A percentile compares a stretch with the other conserved stretches of the same genome.
Conservation (phyloP, 2,113 vertebrate species). For the Poicephalus gulielmi region DNA sequence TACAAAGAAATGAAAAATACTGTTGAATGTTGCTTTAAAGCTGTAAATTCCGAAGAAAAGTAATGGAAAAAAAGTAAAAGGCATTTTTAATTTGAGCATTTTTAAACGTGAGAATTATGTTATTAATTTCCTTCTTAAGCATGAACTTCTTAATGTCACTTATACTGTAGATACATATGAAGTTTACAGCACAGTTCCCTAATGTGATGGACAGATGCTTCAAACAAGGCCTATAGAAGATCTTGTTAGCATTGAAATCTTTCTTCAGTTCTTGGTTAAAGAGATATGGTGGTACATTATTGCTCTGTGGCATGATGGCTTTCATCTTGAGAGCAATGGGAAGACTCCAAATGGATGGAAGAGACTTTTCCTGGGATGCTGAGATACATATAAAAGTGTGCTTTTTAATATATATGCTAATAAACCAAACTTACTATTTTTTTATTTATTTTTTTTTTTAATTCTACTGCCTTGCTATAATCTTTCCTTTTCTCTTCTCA, state of each 20-base stretch:
- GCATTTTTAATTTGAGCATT: not conserved
- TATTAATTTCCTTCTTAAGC: not conserved
- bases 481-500: not conserved
- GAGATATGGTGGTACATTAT: not conserved
- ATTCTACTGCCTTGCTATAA: not conserved
- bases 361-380: not conserved
- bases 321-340: not conserved
- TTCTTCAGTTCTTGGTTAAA: not conserved
- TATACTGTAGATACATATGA: not conserved
- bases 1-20: not conserved
- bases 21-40: not conserved
- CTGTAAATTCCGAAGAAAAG: not conserved
- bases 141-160: not conserved
- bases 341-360: not conserved
- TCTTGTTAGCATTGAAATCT: not conserved
- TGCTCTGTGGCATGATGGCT: not conserved
- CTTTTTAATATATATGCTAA: no score
- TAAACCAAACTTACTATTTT: not conserved
- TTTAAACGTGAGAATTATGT: not conserved
- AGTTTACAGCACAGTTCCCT: not conserved
- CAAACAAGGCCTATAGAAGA: not conserved
- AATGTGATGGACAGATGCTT: not conserved
- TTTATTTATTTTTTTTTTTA: not conserved
- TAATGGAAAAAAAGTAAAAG: not conserved
- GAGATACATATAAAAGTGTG: not conserved